Conservation (phyloP, 2,888 invertebrate species). For the Platycnemis pennipes region DNA sequence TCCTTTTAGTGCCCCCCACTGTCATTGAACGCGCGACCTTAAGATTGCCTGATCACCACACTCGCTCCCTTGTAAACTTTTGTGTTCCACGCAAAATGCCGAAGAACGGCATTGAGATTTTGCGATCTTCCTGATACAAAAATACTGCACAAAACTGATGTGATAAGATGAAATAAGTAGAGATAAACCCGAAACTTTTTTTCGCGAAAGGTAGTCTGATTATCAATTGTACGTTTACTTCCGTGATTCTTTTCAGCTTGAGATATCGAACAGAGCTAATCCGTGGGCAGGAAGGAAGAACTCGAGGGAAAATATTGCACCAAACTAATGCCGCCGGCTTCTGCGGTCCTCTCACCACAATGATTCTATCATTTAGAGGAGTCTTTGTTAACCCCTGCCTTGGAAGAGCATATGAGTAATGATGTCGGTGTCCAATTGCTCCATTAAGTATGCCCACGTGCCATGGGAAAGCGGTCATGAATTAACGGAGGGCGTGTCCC, state of each 20-base stretch:
- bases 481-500: neutral
- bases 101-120: neutral
- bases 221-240: neutral
- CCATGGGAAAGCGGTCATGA: neutral
- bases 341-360: neutral
- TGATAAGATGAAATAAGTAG: neutral
- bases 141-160: neutral
- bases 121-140: neutral
- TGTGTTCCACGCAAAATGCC: neutral
- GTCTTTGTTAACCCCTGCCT: neutral
- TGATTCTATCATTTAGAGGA: neutral
- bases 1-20: neutral
- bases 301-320: neutral
- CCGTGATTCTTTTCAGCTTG: neutral
- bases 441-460: neutral
- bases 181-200: neutral
- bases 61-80: too few species aligned
- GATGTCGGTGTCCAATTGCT: neutral
- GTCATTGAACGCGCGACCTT: neutral
- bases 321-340: neutral
- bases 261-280: neutral
- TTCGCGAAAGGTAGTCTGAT: neutral
- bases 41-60: neutral
- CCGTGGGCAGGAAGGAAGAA: neutral
- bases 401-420: neutral